A percentile compares a stretch with the other conserved stretches of the same genome.
Conservation (phyloP, 2,113 vertebrate species). For the Callorhinus ursinus region DNA sequence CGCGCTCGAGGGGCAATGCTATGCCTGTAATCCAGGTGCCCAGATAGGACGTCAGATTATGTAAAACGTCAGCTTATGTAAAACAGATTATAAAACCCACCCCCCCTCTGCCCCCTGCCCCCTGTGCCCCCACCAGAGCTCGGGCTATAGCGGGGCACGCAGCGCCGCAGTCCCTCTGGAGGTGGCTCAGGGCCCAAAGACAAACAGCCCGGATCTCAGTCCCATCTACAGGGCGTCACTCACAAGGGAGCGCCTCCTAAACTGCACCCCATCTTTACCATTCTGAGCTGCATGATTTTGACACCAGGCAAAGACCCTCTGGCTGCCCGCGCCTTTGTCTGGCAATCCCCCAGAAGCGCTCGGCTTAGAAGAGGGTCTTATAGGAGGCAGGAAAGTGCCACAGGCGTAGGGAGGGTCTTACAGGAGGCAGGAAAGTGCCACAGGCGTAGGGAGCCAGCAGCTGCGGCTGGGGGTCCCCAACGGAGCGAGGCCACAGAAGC, state of each 20-base stretch:
- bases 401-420: neutral
- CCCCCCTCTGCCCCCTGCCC: too few relatives aligned
- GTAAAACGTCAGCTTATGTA: too few relatives aligned
- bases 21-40: slow-evolving; percentile 67
- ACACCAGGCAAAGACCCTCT: neutral
- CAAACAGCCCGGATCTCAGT: neutral
- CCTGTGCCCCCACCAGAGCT: neutral
- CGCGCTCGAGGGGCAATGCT: slow-evolving; percentile 79
- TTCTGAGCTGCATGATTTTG: neutral
- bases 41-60: slow-evolving; percentile 69
- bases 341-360: neutral
- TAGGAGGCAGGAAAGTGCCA: neutral
- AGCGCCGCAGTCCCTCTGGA: neutral
- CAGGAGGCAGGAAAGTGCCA: neutral
- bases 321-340: neutral
- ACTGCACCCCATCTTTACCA: neutral
- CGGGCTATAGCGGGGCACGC: neutral
- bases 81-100: too few relatives aligned
- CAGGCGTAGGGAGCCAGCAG: neutral
- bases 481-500: neutral
- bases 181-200: neutral
- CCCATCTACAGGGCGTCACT: neutral
- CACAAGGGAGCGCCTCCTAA: neutral
- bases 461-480: neutral
- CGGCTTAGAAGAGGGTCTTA: neutral